Evolutionary conservation across 2,113 vertebrate genomes (phyloP).

Genomic region (Aspiorhynchus laticeps): DNA sequence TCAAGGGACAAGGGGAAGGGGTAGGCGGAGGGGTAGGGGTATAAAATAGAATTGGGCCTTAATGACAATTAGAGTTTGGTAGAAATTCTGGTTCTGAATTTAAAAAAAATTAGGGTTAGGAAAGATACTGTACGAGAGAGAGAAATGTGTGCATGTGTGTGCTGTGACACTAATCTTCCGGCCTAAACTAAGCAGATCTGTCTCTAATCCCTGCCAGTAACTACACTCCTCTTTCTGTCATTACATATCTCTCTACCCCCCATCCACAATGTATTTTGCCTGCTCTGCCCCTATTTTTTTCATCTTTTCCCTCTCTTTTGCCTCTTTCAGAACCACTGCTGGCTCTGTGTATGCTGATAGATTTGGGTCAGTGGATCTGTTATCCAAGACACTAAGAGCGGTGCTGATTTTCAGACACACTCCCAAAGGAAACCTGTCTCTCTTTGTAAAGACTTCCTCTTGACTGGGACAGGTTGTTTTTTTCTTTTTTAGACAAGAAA

Average conservation of each 20-base stretch:
- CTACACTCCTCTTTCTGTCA: neutral
- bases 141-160: conserved; percentile 12
- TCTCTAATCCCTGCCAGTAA: conserved; percentile 49
- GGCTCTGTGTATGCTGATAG: neutral
- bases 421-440: conserved; percentile 30
- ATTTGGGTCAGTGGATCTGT: conserved; percentile 49
- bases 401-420: conserved; percentile 30
- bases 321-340: neutral
- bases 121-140: conserved; percentile 21
- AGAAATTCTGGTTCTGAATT: neutral
- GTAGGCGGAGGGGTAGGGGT: too few species aligned
- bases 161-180: conserved; percentile 52
- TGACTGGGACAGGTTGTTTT: neutral
- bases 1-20: too few species aligned
- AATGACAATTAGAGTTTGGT: neutral
- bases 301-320: neutral
- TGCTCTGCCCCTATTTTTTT: neutral
- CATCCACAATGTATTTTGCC: neutral
- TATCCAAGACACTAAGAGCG: conserved; percentile 37
- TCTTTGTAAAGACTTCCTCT: conserved; percentile 21
- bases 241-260: neutral
- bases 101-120: neutral
- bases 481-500: conserved; percentile 11
- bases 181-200: conserved; percentile 48
- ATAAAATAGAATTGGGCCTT: too few species aligned